Percentiles rank a stretch among this genome's conserved stretches.
Evolutionary conservation across 1,140 invertebrate species (phyloP).

Genomic region (Manduca sexta): DNA sequence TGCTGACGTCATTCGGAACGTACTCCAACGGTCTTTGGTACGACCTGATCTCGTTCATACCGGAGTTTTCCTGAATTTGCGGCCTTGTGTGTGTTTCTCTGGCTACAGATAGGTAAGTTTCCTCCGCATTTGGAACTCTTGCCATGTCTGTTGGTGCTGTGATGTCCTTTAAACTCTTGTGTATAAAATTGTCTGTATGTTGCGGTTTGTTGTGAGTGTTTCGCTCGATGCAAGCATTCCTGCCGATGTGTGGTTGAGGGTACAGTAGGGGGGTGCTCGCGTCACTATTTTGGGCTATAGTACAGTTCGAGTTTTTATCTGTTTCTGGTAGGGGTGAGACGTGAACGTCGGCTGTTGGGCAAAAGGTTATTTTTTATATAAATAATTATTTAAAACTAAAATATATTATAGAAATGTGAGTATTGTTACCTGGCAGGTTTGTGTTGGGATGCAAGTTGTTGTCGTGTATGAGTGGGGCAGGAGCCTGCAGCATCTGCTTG

Average conservation of each 20-base stretch:
- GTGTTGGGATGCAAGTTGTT: constrained; percentile 53
- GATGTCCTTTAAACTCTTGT: constrained; percentile 79
- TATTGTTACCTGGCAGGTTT: constrained; percentile 30
- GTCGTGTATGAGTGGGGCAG: constrained; percentile 55
- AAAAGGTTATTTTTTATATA: not conserved
- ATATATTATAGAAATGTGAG: not conserved
- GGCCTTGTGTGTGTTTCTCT: constrained; percentile 30
- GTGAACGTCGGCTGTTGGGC: constrained; percentile 22
- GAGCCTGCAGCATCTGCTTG: constrained; percentile 71
- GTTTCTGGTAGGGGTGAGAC: constrained; percentile 23
- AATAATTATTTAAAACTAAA: not conserved
- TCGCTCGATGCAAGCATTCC: constrained; percentile 91
- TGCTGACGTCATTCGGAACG: constrained; percentile 83
- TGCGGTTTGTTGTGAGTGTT: constrained; percentile 79
- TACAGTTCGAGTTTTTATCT: constrained; percentile 57
- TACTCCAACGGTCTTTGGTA: constrained; percentile 79
- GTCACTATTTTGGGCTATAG: constrained; percentile 33
- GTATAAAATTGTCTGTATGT: constrained; percentile 80
- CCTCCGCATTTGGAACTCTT: constrained; percentile 23
- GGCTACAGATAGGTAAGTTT: constrained; percentile 53
- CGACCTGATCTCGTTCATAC: constrained; percentile 52
- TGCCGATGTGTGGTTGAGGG: constrained; percentile 88
- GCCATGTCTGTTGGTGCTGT: constrained; percentile 45
- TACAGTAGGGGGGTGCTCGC: constrained; percentile 52
- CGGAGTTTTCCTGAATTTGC: constrained; percentile 37